These are phyloP conservation scores for Abrostola triplasia DNA, from an alignment of 2,888 invertebrate species.

Conservation along the genomic window DNA sequence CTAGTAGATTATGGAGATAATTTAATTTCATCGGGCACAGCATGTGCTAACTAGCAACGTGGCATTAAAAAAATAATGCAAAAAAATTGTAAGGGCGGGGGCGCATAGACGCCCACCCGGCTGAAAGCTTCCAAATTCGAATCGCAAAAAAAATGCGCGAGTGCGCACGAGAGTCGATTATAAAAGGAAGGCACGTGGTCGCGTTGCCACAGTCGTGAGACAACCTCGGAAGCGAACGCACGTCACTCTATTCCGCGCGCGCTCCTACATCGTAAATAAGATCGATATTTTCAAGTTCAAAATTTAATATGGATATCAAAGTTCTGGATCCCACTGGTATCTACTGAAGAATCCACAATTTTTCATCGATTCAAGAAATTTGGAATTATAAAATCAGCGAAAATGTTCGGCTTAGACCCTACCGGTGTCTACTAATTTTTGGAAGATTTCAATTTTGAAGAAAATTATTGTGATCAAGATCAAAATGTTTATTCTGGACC, in stretches of 20 bases:
- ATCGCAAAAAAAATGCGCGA: conserved; percentile 85
- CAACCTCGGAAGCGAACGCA: conserved; percentile 70
- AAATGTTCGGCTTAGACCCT: conserved; percentile 79
- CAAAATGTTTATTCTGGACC: conserved; percentile 81
- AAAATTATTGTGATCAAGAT: conserved; percentile 64
- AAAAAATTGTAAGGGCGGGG: conserved; percentile 79
- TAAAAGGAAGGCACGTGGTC: conserved; percentile 84
- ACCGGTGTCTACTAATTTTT: conserved; percentile 79
- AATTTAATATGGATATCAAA: conserved; percentile 79
- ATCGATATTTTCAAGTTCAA: conserved; percentile 80
- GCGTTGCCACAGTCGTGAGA: conserved; percentile 77
- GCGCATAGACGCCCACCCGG: conserved; percentile 80
- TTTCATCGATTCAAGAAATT: conserved; percentile 42
- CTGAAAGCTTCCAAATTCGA: conserved; percentile 87
- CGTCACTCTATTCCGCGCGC: conserved; percentile 70
- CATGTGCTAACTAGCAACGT: conserved; percentile 69
- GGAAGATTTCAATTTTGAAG: conserved; percentile 39
- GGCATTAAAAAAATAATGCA: conserved; percentile 69
- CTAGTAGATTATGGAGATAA: conserved; percentile 5
- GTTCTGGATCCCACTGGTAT: conserved; percentile 86
- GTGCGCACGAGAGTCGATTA: conserved; percentile 77
- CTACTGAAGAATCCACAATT: conserved; percentile 69
- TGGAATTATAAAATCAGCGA: conserved; percentile 50
- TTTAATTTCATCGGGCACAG: conserved; percentile 52
- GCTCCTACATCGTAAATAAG: conserved; percentile 81